Percentiles rank a stretch among this genome's conserved stretches.
These are phyloP conservation scores for Acridotheres tristis DNA, from an alignment of 2,797 vertebrate genomes.

Conservation along the genomic window DNA sequence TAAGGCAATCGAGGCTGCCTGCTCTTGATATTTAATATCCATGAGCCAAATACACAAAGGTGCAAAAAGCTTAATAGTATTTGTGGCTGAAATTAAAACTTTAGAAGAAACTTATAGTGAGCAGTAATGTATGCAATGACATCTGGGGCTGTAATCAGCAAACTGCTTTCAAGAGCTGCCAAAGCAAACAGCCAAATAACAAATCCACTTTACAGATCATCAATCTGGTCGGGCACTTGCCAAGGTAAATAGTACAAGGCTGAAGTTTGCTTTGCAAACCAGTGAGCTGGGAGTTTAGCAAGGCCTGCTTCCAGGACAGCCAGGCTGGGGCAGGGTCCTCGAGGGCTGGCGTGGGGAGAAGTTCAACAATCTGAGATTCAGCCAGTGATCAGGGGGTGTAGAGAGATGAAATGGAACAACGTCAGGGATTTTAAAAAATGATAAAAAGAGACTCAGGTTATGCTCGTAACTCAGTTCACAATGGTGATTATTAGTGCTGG, in stretches of 20 bases:
- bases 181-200: slow-evolving; percentile 99
- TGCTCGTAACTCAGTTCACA: background rate
- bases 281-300: slow-evolving; percentile 78
- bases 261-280: slow-evolving; percentile 89
- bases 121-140: slow-evolving; percentile 88
- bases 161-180: slow-evolving; percentile 96
- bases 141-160: slow-evolving; percentile 98
- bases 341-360: background rate
- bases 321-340: slow-evolving; percentile 55
- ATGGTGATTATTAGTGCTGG: background rate
- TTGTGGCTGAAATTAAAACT: slow-evolving; percentile 83
- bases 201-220: slow-evolving; percentile 99
- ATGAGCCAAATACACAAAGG: slow-evolving; percentile 68
- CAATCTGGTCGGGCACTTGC: slow-evolving; percentile 90
- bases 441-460: background rate
- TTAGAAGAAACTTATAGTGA: slow-evolving; percentile 78
- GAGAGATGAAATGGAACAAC: background rate
- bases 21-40: slow-evolving; percentile 66
- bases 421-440: background rate
- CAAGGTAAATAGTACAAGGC: slow-evolving; percentile 94
- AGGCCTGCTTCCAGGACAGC: slow-evolving; percentile 74
- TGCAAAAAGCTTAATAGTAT: slow-evolving; percentile 80
- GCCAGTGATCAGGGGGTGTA: accelerated
- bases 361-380: background rate
- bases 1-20: slow-evolving; percentile 43